These are phyloP conservation scores for Valencia hispanica DNA, from an alignment of 2,797 vertebrate genomes.

Conservation along the genomic window DNA sequence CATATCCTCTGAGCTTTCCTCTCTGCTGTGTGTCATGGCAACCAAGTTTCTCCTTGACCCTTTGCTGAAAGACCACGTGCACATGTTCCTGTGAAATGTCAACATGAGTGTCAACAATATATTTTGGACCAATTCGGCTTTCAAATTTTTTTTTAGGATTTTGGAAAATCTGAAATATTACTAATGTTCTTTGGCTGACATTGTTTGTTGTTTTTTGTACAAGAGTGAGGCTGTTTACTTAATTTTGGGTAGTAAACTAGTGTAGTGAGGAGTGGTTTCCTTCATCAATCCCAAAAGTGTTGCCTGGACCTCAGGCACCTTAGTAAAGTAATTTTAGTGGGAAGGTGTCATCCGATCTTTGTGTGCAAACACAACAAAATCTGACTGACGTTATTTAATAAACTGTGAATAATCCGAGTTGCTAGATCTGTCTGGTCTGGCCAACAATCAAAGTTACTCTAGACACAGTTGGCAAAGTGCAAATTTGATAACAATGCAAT, in stretches of 20 bases:
- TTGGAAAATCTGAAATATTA: neutral
- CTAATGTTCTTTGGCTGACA: neutral
- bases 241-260: neutral
- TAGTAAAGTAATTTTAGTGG: neutral
- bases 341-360: neutral
- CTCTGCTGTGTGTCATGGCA: slow-evolving; percentile 62
- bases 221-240: neutral
- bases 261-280: neutral
- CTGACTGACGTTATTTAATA: neutral
- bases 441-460: neutral
- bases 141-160: too few relatives aligned
- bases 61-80: slow-evolving; percentile 27
- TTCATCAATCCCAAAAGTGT: neutral
- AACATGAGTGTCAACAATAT: slow-evolving; percentile 17
- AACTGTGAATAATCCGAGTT: neutral
- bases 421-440: neutral
- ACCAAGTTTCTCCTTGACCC: slow-evolving; percentile 75
- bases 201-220: neutral
- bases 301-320: neutral
- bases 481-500: neutral
- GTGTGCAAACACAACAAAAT: neutral
- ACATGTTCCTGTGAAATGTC: slow-evolving; percentile 29
- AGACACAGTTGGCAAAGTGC: neutral
- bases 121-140: neutral
- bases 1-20: slow-evolving; percentile 74